These are phyloP conservation scores for Hirtodrosophila histrioides DNA, from an alignment of 2,888 invertebrate species.

Conservation along the genomic window DNA sequence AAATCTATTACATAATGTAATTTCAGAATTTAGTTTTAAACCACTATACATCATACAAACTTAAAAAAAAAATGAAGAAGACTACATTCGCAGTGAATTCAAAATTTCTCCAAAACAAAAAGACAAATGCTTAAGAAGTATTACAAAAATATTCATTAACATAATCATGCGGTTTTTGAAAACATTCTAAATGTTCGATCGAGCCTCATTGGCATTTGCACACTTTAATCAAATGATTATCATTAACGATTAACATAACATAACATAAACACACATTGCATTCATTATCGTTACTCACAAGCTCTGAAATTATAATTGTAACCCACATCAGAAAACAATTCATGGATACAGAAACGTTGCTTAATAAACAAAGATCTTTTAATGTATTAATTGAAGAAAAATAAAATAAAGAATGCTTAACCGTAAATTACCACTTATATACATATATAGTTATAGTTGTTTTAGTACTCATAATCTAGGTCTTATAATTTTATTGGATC, in stretches of 20 bases:
- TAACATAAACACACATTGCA: conserved; percentile 48
- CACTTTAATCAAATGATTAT: conserved; percentile 62
- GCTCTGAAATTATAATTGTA: conserved; percentile 67
- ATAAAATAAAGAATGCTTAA: conserved; percentile 81
- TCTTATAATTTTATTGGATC: no score
- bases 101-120: conserved; percentile 67
- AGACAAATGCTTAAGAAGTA: conserved; percentile 78
- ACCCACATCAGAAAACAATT: conserved; percentile 54
- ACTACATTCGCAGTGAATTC: conserved; percentile 78
- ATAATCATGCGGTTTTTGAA: conserved; percentile 78
- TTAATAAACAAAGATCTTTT: conserved; percentile 77
- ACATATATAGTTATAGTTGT: conserved; percentile 12
- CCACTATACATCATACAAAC: conserved; percentile 37
- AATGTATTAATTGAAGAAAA: conserved; percentile 67
- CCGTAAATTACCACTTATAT: conserved; percentile 69
- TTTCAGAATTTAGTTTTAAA: conserved; percentile 75
- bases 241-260: conserved; percentile 49
- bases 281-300: conserved; percentile 58
- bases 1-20: conserved; percentile 62
- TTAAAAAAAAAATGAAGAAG: conserved; percentile 45
- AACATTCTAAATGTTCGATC: conserved; percentile 70
- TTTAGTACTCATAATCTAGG: not conserved
- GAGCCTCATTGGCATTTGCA: conserved; percentile 72
- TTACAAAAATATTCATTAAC: conserved; percentile 64
- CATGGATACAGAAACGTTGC: conserved; percentile 72